Conservation (phyloP, 2,113 vertebrate species). For the Rhynchomys soricoides region DNA sequence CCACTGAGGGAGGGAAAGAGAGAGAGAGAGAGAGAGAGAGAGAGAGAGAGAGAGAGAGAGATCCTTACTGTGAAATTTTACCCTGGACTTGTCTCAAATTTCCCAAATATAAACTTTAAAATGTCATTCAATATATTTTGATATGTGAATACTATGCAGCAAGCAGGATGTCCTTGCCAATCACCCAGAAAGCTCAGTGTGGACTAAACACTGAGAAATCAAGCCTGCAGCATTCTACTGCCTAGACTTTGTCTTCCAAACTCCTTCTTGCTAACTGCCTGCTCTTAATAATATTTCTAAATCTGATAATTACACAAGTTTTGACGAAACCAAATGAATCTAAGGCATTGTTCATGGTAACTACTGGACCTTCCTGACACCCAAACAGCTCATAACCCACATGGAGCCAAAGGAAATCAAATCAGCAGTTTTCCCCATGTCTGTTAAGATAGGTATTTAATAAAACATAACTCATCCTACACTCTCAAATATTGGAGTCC, state of each 20-base stretch:
- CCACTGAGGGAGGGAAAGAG: not conserved
- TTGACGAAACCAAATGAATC: not conserved
- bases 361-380: not conserved
- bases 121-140: not conserved
- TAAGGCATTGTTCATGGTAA: slow-evolving; percentile 7
- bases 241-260: not conserved
- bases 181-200: not conserved
- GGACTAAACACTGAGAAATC: not conserved
- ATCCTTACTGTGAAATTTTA: not conserved
- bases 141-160: not conserved
- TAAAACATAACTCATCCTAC: not conserved
- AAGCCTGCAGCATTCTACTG: not conserved
- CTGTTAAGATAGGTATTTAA: not conserved
- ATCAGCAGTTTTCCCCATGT: not conserved
- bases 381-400: not conserved
- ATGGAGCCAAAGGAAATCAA: not conserved
- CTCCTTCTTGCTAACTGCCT: not conserved
- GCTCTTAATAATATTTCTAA: not conserved
- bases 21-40: not conserved
- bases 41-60: not conserved
- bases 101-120: not conserved
- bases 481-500: not conserved
- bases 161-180: not conserved
- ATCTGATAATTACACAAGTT: not conserved
- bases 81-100: not conserved